Conservation (phyloP, 2,888 invertebrate species). For the Macrosiphum euphorbiae region DNA sequence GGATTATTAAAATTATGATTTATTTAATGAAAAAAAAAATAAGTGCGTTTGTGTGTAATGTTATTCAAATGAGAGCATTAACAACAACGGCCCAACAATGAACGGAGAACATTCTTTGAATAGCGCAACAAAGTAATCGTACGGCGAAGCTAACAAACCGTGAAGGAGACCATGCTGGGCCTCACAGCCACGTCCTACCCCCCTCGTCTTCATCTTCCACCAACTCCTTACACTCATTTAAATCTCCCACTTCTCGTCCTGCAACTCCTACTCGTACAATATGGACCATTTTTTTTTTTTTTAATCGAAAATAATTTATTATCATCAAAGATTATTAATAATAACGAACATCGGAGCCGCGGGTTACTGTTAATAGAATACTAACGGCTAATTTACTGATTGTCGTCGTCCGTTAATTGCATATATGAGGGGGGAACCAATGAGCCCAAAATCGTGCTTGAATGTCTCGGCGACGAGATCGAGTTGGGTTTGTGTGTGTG, state of each 20-base stretch:
- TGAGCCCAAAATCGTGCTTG: not conserved
- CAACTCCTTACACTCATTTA: not conserved
- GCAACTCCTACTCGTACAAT: not conserved
- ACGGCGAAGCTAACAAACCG: slow-evolving; percentile 53
- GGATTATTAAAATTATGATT: slow-evolving; percentile 34
- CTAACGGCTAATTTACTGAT: slow-evolving; percentile 8
- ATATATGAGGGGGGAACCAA: not conserved
- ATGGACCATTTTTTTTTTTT: not conserved
- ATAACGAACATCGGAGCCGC: not conserved
- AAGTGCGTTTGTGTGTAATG: slow-evolving; percentile 14
- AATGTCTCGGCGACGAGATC: not conserved
- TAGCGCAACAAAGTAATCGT: slow-evolving; percentile 44
- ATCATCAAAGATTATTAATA: not conserved
- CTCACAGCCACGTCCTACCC: not conserved
- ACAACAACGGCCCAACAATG: slow-evolving; percentile 44
- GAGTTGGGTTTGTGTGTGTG: not conserved
- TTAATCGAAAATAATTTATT: slow-evolving; percentile 36
- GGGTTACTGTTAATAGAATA: not conserved
- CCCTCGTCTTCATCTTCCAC: not conserved
- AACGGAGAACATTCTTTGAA: slow-evolving; percentile 53
- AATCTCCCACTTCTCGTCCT: not conserved
- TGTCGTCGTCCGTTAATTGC: not conserved
- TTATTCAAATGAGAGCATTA: slow-evolving; percentile 56
- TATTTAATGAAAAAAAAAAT: slow-evolving; percentile 3
- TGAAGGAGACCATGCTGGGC: slow-evolving; percentile 46